Conservation (phyloP, 2,888 invertebrate species). For the Cetonia aurata region DNA sequence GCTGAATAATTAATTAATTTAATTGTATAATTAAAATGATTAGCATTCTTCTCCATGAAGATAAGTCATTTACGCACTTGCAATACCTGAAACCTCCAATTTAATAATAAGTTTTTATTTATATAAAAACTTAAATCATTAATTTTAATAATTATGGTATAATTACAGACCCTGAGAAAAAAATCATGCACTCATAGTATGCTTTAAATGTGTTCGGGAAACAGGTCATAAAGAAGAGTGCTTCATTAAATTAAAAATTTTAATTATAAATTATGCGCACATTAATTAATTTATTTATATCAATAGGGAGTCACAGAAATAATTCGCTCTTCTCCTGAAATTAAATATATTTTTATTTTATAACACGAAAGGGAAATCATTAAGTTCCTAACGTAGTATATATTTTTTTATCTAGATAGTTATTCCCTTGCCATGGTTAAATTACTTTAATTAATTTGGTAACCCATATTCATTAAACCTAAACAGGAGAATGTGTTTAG, state of each 20-base stretch:
- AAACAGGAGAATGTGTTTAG: too few species aligned
- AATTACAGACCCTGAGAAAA: conserved; percentile 20
- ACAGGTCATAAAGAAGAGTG: conserved; percentile 11
- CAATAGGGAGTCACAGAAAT: not conserved
- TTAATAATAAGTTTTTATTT: conserved; percentile 20
- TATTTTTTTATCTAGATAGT: conserved; percentile 10
- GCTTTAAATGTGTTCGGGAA: conserved; percentile 7
- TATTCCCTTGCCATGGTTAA: not conserved
- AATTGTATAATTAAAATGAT: conserved; percentile 36
- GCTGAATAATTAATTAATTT: conserved; percentile 10
- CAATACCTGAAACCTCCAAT: conserved; percentile 3
- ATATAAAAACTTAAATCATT: conserved; percentile 23
- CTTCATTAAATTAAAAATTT: conserved; percentile 5
- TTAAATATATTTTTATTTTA: not conserved
- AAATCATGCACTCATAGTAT: not conserved
- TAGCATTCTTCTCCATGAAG: not conserved
- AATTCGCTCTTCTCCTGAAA: not conserved
- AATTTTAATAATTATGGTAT: conserved; percentile 26
- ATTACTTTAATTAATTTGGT: too few species aligned
- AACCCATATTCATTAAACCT: too few species aligned
- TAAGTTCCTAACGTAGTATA: not conserved
- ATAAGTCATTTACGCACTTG: not conserved
- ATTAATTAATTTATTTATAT: conserved; percentile 5
- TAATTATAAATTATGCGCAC: conserved; percentile 14
- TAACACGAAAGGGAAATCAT: conserved; percentile 5